phyloP scores from a whole-genome alignment of 2,797 vertebrate species.

The Danio aesculapii region DNA sequence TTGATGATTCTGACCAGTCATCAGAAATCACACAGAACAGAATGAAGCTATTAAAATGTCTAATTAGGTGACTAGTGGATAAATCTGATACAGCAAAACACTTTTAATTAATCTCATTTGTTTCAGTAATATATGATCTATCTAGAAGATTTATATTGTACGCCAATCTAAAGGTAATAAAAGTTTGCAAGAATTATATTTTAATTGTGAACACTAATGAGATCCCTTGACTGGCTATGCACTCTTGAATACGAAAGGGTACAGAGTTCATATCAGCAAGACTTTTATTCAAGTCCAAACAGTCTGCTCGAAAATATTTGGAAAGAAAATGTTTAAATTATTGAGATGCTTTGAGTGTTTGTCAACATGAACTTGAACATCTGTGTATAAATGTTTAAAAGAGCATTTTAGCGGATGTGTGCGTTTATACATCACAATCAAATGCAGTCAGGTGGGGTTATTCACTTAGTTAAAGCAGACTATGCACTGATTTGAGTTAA shows the following conservation, averaged over 20 bases:
- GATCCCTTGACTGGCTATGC: background rate
- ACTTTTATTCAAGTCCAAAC: background rate
- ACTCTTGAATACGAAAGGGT: background rate
- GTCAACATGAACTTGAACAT: background rate
- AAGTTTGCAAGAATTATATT: background rate
- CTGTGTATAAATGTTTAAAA: background rate
- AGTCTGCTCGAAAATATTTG: background rate
- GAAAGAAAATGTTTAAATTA: background rate
- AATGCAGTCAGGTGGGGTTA: no score
- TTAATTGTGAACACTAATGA: background rate
- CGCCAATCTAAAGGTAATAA: background rate
- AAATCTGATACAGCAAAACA: background rate
- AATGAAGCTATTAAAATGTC: background rate
- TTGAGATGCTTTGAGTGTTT: background rate
- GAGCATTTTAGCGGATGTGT: background rate
- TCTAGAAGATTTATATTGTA: background rate
- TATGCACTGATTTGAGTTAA: no score
- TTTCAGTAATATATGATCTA: background rate
- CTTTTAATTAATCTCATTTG: background rate
- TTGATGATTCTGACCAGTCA: background rate
- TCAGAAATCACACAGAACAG: background rate
- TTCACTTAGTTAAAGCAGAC: no score
- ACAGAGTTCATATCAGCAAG: background rate
- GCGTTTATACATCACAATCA: background rate
- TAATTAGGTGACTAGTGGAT: background rate